A percentile compares a stretch with the other conserved stretches of the same genome.
phyloP scores from a whole-genome alignment of 2,888 invertebrate species.

The Bimastos eiseni region DNA sequence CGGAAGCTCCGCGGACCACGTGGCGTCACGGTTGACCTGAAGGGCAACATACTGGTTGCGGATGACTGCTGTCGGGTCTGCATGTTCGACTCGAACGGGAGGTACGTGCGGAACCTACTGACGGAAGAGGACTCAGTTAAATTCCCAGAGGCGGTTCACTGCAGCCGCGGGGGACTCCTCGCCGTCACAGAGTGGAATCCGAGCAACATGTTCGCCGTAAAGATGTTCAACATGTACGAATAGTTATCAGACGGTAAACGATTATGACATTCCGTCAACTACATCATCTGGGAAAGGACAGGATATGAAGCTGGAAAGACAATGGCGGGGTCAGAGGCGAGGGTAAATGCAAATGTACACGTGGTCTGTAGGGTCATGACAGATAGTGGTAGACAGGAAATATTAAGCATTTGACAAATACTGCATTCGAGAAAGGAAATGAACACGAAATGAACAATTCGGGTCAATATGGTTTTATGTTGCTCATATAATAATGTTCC shows the following conservation, averaged over 20 bases:
- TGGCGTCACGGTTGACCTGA: conserved; percentile 95
- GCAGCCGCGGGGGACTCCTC: conserved; percentile 30
- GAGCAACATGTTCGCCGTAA: conserved; percentile 42
- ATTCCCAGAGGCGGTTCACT: conserved; percentile 40
- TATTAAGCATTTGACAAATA: not conserved
- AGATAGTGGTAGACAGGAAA: too few species aligned
- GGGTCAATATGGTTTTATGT: too few species aligned
- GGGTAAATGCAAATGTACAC: too few species aligned
- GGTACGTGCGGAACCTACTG: conserved; percentile 39
- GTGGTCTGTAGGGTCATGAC: too few species aligned
- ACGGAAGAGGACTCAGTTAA: conserved; percentile 42
- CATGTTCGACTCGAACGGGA: conserved; percentile 42
- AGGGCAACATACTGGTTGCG: conserved; percentile 97
- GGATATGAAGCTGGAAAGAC: too few species aligned
- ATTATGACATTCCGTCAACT: not conserved
- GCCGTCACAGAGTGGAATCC: conserved; percentile 44
- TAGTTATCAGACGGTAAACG: not conserved
- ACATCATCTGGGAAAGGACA: not conserved
- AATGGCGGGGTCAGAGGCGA: too few species aligned
- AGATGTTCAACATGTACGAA: conserved; percentile 41
- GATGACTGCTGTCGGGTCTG: conserved; percentile 65
- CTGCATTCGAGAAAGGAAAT: not conserved
- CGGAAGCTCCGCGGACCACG: conserved; percentile 87
- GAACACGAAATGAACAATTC: not conserved
- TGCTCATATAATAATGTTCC: too few species aligned